Evolutionary conservation across 2,113 vertebrate species (phyloP), one percentile per base, ranked within the genome.

Genomic region (Narcine bancroftii): DNA sequence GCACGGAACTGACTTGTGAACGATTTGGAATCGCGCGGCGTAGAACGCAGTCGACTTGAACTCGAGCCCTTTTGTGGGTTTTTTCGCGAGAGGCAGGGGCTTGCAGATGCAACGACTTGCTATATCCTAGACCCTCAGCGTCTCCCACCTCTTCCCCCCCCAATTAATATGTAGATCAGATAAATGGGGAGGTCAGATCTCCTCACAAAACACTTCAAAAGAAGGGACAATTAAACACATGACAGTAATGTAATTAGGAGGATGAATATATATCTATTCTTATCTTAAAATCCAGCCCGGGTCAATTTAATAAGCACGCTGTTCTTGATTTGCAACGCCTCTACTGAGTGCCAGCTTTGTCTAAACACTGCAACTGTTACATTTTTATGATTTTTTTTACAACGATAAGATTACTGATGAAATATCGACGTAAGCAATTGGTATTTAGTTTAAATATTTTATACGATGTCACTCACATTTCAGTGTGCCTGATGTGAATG

Each of bases 131-230:
- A 91, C n/a, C 60, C 87, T 66, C 63, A 0, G 87, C 39, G 83
- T 91, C 63, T 66, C 87, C 87, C 87, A 66, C 87, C 87, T 66
- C 85, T 60, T 92, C 66, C 92, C 36, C 15, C 39, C 63, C 89
- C 92, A 96, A 95, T 95, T 96, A 96, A 96, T 96, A 95, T 95
- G 95, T 94, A 95, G 96, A 96, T 96, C 95, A 96, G 95, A 96
- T 95, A 95, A 96, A 95, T 94, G 93, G 94, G 96, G 94, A 93
- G 93, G 93, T 94, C 94, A 93, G 93, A 95, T 93, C 93, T 96
- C 95, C 93, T 93, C 92, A 69, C 92, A 92, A 92, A 94, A 94
- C 26, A 94, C 95, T 93, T 94, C 92, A 93, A 94, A 94, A 96
- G 93, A 89, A 33, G 72, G 92, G 93, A 94, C 94, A 93, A 94